These are phyloP conservation scores for Carcina quercana DNA, from an alignment of 2,888 invertebrate genomes.

Conservation along the genomic window DNA sequence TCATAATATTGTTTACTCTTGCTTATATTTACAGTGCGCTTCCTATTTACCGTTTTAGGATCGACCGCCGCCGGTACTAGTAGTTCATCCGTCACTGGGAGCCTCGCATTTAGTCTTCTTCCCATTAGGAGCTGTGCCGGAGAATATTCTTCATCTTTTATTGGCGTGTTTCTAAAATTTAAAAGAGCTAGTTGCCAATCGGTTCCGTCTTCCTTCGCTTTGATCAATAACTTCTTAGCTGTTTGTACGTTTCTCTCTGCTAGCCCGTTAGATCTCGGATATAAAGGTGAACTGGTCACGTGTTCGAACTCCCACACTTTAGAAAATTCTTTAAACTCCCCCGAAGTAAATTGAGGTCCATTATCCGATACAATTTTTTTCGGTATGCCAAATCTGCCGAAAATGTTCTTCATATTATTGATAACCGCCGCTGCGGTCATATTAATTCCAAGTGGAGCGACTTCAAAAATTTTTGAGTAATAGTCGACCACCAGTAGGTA, in stretches of 20 bases:
- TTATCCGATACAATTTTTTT: slow-evolving; percentile 4
- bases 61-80: too few species aligned
- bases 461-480: slow-evolving; percentile 8
- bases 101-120: slow-evolving; percentile 10
- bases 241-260: slow-evolving; percentile 9
- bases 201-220: background rate
- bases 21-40: too few species aligned
- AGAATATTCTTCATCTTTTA: slow-evolving; percentile 4
- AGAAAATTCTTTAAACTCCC: slow-evolving; percentile 4
- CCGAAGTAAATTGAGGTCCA: slow-evolving; percentile 3
- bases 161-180: slow-evolving; percentile 9
- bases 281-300: slow-evolving; percentile 6
- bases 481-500: slow-evolving; percentile 9
- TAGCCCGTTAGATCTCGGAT: slow-evolving; percentile 7
- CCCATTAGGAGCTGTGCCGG: slow-evolving; percentile 15
- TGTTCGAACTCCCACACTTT: slow-evolving; percentile 4
- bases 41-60: too few species aligned
- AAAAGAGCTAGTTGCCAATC: slow-evolving; percentile 6
- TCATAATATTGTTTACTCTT: too few species aligned
- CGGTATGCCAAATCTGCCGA: slow-evolving; percentile 7
- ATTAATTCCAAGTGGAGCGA: background rate
- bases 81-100: too few species aligned
- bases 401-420: slow-evolving; percentile 3
- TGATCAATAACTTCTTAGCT: background rate
- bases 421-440: slow-evolving; percentile 1